A percentile compares a stretch with the other conserved stretches of the same genome.
Conservation (phyloP, 2,797 vertebrate genomes). For the Chloroceryle inda region DNA sequence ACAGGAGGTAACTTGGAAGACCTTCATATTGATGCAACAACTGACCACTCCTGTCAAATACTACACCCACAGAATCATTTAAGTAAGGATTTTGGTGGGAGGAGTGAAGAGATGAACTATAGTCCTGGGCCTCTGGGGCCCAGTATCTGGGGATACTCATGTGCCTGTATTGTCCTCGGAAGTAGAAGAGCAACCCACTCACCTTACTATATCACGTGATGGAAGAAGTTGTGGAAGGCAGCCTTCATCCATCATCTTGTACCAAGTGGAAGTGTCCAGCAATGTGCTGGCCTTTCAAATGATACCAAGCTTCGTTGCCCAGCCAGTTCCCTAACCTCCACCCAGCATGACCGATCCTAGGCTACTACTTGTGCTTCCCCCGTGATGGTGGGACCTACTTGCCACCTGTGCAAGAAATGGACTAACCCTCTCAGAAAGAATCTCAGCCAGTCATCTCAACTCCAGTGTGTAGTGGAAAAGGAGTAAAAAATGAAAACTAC, state of each 20-base stretch:
- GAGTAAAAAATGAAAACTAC: neutral
- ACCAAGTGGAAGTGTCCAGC: neutral
- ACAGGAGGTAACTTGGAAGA: neutral
- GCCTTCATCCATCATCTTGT: neutral
- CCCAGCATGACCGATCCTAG: neutral
- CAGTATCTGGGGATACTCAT: neutral
- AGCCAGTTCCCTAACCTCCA: neutral
- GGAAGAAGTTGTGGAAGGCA: neutral
- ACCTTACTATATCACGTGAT: rapidly evolving
- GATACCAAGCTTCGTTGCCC: neutral
- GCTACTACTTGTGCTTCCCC: neutral
- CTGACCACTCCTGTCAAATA: neutral
- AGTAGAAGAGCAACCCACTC: neutral
- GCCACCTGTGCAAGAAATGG: rapidly evolving
- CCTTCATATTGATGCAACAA: neutral
- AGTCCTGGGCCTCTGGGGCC: neutral
- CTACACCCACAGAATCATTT: neutral
- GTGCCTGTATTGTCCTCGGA: neutral
- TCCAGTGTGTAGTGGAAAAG: neutral
- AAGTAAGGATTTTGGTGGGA: neutral
- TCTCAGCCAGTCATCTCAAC: neutral
- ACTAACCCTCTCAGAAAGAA: neutral
- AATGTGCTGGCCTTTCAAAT: neutral
- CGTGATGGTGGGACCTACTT: neutral
- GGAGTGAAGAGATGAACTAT: neutral